phyloP scores from a whole-genome alignment of 2,888 invertebrate genomes.

The Stratiomys singularior region DNA sequence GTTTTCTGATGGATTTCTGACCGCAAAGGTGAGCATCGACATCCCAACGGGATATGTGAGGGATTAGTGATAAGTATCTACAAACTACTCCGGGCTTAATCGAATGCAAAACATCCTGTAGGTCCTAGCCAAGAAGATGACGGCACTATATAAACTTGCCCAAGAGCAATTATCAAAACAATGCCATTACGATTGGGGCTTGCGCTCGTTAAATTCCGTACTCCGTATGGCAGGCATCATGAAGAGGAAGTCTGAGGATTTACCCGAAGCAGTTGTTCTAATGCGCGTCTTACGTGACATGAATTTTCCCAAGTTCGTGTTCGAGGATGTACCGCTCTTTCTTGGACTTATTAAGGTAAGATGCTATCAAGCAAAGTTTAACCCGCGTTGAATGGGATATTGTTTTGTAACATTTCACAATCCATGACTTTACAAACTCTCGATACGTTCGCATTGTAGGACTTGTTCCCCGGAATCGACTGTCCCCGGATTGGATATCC shows the following conservation, averaged over 20 bases:
- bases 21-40: constrained; percentile 75
- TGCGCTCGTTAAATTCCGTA: constrained; percentile 90
- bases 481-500: constrained; percentile 90
- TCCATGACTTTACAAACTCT: not conserved
- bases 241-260: constrained; percentile 79
- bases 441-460: constrained; percentile 65
- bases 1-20: constrained; percentile 91
- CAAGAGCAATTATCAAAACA: constrained; percentile 91
- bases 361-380: not conserved
- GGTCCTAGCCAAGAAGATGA: constrained; percentile 92
- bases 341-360: constrained; percentile 79
- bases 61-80: constrained; percentile 21
- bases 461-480: constrained; percentile 90
- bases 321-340: constrained; percentile 90
- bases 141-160: constrained; percentile 87
- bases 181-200: constrained; percentile 93
- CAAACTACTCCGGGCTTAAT: constrained; percentile 21
- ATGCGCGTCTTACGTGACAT: constrained; percentile 93
- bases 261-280: constrained; percentile 86
- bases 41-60: not conserved
- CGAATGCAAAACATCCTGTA: constrained; percentile 54
- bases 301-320: constrained; percentile 94
- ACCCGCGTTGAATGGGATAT: not conserved
- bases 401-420: constrained; percentile 7
- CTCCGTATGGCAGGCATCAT: constrained; percentile 91